Conservation (phyloP, 2,113 vertebrate genomes). For the Cacatua alba region DNA sequence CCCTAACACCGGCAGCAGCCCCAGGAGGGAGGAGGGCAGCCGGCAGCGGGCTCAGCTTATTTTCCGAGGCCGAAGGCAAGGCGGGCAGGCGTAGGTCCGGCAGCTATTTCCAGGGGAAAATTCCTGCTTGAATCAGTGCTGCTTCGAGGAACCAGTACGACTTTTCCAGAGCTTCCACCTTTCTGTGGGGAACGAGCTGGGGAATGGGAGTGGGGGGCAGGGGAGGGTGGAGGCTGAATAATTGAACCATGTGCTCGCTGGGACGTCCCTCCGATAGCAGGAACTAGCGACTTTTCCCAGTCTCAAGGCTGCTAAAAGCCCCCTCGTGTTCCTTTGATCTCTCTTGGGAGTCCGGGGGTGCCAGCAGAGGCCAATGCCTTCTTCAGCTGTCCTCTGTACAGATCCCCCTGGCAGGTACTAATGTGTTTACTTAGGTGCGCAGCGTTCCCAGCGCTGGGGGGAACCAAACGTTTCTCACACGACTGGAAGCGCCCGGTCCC, state of each 20-base stretch:
- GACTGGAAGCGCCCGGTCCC: not conserved
- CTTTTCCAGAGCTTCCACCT: not conserved
- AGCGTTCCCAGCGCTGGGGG: conserved; percentile 74
- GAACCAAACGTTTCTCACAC: conserved; percentile 85
- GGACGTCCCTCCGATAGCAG: conserved; percentile 48
- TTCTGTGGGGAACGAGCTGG: not conserved
- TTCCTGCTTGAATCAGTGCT: not conserved
- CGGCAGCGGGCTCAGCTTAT: not conserved
- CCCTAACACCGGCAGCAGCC: not conserved
- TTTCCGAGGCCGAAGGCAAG: not conserved
- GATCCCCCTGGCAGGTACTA: conserved; percentile 81
- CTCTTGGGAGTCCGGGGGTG: conserved; percentile 74
- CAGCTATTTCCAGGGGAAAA: not conserved
- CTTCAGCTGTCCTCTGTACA: conserved; percentile 88
- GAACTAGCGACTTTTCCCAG: conserved; percentile 77
- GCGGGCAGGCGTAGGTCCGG: too few relatives aligned
- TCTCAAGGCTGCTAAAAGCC: conserved; percentile 74
- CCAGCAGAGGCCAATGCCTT: conserved; percentile 86
- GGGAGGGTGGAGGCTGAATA: not conserved
- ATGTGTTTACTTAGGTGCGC: conserved; percentile 94
- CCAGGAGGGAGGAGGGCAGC: not conserved
- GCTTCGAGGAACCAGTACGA: not conserved
- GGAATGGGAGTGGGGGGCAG: not conserved
- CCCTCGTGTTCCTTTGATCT: conserved; percentile 83
- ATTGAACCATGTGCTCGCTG: conserved; percentile 73